These are phyloP conservation scores for Spilosoma lubricipeda DNA, from an alignment of 2,888 invertebrate species.

Conservation along the genomic window DNA sequence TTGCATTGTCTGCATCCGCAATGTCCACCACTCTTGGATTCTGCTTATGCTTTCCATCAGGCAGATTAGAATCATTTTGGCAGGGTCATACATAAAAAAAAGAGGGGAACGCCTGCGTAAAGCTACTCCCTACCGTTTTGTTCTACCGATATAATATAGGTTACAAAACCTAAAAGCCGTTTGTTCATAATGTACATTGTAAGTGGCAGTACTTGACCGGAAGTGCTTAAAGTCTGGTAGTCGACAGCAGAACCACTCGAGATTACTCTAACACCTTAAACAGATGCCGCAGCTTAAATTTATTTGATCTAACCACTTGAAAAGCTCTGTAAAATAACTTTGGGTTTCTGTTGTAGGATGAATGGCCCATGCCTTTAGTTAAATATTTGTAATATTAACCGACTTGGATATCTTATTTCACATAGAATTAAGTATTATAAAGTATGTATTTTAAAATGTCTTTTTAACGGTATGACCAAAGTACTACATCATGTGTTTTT, in stretches of 20 bases:
- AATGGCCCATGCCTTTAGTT: constrained; percentile 28
- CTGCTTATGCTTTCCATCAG: too few species aligned
- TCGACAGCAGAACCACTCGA: constrained; percentile 65
- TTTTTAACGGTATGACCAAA: neutral
- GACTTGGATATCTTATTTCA: constrained; percentile 23
- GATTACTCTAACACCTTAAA: constrained; percentile 81
- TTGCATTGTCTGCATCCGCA: too few species aligned
- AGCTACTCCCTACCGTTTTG: too few species aligned
- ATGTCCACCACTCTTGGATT: too few species aligned
- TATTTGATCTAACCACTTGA: constrained; percentile 80
- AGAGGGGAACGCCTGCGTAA: too few species aligned
- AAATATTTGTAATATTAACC: constrained; percentile 37
- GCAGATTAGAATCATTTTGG: too few species aligned
- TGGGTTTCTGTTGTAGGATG: constrained; percentile 35
- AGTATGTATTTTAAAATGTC: neutral
- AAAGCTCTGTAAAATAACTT: constrained; percentile 45
- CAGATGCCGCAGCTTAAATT: constrained; percentile 70
- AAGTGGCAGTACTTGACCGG: constrained; percentile 63
- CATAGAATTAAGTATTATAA: neutral
- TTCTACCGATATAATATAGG: neutral
- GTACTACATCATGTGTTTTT: neutral
- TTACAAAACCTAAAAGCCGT: neutral
- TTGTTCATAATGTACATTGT: constrained; percentile 40
- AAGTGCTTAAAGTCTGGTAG: constrained; percentile 70
- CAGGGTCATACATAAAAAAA: too few species aligned